A percentile compares a stretch with the other conserved stretches of the same genome.
Evolutionary conservation across 2,797 vertebrate species (phyloP).

Genomic region (Crypturellus tataupa): DNA sequence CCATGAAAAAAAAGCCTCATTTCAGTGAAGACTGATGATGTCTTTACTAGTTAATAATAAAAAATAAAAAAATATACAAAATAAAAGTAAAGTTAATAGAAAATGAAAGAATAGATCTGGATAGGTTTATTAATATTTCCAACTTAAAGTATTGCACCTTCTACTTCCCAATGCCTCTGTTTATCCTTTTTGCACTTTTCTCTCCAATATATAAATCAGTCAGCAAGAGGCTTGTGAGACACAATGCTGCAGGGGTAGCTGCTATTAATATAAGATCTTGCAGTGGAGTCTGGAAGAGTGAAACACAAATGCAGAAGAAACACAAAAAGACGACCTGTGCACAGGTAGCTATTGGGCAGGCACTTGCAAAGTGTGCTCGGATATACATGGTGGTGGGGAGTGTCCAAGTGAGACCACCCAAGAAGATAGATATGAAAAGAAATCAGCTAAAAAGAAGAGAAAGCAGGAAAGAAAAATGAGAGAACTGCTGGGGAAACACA

Average conservation of each 20-base stretch:
- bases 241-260: not conserved
- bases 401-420: not conserved
- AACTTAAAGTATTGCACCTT: not conserved
- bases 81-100: slow-evolving; percentile 39
- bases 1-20: not conserved
- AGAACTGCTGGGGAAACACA: not conserved
- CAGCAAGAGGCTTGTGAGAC: not conserved
- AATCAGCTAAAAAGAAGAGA: not conserved
- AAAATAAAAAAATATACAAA: not conserved
- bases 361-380: not conserved
- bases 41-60: slow-evolving; percentile 28
- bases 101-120: not conserved
- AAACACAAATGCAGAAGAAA: not conserved
- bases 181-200: not conserved
- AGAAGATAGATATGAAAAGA: not conserved
- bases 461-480: not conserved
- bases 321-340: not conserved
- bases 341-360: not conserved
- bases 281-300: not conserved
- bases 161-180: not conserved
- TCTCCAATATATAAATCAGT: not conserved
- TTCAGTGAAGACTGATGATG: slow-evolving; percentile 37
- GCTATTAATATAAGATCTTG: not conserved
- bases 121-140: not conserved
- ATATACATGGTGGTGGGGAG: not conserved